Evolutionary conservation across 2,797 vertebrate genomes (phyloP).

Genomic region (Rhabdomys pumilio): DNA sequence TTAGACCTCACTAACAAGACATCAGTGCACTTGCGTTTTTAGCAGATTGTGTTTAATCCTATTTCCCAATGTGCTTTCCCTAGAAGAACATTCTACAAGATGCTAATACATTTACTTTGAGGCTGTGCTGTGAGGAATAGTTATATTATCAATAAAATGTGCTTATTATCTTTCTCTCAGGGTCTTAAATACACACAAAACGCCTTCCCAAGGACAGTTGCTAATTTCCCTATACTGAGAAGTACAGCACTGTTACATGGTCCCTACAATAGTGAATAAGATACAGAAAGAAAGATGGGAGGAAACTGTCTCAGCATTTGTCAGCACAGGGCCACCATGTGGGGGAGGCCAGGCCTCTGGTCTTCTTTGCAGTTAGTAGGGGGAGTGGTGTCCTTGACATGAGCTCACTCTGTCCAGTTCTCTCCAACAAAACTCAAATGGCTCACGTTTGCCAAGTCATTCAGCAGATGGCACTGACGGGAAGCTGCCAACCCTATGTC

Average conservation of each 20-base stretch:
- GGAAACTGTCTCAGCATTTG: not conserved
- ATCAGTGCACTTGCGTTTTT: not conserved
- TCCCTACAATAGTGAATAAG: constrained; percentile 12
- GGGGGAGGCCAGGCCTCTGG: not conserved
- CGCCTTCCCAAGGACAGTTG: constrained; percentile 5
- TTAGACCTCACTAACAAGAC: not conserved
- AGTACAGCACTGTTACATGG: not conserved
- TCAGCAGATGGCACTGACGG: constrained; percentile 18
- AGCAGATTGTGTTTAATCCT: not conserved
- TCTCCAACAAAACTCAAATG: constrained; percentile 55
- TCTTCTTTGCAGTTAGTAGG: not conserved
- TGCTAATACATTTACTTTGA: not conserved
- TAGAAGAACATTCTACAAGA: not conserved
- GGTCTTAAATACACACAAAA: not conserved
- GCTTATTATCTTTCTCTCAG: not conserved
- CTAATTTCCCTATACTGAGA: constrained; percentile 8
- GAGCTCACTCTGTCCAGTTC: not conserved
- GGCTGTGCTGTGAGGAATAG: not conserved
- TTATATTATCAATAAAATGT: not conserved
- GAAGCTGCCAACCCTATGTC: constrained; percentile 48
- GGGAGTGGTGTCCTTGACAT: not conserved
- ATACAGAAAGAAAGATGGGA: constrained; percentile 20
- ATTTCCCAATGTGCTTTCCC: not conserved
- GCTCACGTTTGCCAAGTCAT: constrained; percentile 20
- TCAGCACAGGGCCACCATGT: not conserved